phyloP scores from a whole-genome alignment of 2,888 invertebrate genomes.

The Folsomia candida region DNA sequence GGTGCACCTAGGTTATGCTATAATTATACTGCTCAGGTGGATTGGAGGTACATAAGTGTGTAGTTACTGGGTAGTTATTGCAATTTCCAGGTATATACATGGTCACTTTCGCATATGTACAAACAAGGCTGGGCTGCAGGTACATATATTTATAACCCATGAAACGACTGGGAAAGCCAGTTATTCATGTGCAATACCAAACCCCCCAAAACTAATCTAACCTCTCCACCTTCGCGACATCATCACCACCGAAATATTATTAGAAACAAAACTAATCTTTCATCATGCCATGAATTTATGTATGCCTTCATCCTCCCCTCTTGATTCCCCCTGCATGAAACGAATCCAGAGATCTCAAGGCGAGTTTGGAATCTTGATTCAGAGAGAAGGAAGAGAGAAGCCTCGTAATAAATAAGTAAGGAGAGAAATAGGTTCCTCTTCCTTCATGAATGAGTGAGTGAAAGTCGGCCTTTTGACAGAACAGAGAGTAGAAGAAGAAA shows the following conservation, averaged over 20 bases:
- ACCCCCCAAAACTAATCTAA: constrained; percentile 8
- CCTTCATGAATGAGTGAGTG: background rate
- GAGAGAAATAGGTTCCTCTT: background rate
- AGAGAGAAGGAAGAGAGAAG: background rate
- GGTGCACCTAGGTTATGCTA: too few species aligned
- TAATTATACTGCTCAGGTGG: too few species aligned
- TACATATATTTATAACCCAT: too few species aligned
- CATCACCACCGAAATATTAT: too few species aligned
- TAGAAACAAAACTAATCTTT: constrained; percentile 19
- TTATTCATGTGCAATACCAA: too few species aligned
- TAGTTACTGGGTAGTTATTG: too few species aligned
- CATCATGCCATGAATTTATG: constrained; percentile 10
- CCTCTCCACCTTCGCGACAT: background rate
- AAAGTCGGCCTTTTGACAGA: background rate
- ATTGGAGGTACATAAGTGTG: too few species aligned
- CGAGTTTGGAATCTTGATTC: background rate
- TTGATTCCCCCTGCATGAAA: background rate
- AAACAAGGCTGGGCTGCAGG: too few species aligned
- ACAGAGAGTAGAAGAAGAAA: background rate
- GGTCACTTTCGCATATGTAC: too few species aligned
- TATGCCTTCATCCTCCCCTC: background rate
- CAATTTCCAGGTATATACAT: too few species aligned
- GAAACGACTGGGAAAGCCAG: too few species aligned
- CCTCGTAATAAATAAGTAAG: background rate
- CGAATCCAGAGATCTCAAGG: background rate